Percentiles rank a stretch among this genome's conserved stretches.
phyloP scores from a whole-genome alignment of 2,113 vertebrate genomes.

The Pygoscelis antarcticus region DNA sequence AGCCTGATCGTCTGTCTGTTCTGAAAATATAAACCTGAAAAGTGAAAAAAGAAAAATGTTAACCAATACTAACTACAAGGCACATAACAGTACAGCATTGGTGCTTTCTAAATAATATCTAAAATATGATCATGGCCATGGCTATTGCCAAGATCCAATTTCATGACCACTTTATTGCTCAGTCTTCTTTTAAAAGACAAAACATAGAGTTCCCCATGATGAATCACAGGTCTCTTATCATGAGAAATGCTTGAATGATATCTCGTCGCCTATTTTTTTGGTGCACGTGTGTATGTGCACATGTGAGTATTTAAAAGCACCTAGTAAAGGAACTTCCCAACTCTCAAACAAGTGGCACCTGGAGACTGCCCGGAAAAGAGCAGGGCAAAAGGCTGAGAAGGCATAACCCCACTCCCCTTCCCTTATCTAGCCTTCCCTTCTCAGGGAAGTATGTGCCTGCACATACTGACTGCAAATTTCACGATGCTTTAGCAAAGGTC shows the following conservation, averaged over 20 bases:
- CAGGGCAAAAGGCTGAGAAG: not conserved
- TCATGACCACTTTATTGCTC: not conserved
- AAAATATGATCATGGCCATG: not conserved
- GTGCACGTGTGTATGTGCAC: accelerated
- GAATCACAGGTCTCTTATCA: not conserved
- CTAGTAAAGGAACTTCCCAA: not conserved
- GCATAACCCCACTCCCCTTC: not conserved
- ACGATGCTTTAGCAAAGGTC: not conserved
- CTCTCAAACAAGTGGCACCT: not conserved
- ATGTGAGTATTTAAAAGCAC: not conserved
- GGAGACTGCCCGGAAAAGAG: not conserved
- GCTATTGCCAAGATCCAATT: not conserved
- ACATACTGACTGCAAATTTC: not conserved
- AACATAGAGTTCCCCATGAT: not conserved
- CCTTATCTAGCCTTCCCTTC: not conserved
- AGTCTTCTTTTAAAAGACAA: not conserved
- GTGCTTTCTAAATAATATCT: not conserved
- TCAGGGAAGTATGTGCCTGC: not conserved
- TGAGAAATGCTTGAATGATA: not conserved
- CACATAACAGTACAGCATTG: not conserved
- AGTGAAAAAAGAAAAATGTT: constrained; percentile 5
- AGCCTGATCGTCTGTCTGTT: constrained; percentile 83
- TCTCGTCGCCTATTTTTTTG: not conserved
- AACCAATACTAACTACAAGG: not conserved
- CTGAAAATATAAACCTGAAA: constrained; percentile 94